Evolutionary conservation across 2,797 vertebrate species (phyloP).

Genomic region (Kryptolebias ocellatus): DNA sequence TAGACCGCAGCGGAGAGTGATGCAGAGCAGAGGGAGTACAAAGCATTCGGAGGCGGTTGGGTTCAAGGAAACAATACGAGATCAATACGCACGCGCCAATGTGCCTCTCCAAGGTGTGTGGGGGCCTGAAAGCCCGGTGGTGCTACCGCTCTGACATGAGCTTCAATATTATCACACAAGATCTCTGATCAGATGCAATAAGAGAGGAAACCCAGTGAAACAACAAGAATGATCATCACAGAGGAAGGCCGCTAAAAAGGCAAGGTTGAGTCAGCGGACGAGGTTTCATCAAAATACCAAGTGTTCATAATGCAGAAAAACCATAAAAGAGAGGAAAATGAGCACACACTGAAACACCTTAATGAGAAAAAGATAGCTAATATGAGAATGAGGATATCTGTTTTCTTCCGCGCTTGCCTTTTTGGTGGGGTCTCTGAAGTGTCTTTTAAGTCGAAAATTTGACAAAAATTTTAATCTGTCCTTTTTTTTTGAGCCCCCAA

Average conservation of each 20-base stretch:
- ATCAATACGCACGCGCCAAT: slow-evolving; percentile 74
- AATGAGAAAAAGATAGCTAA: no score
- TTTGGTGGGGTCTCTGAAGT: no score
- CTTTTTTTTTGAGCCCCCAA: no score
- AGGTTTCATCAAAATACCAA: slow-evolving; percentile 50
- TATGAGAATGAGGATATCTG: no score
- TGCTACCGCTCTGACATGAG: slow-evolving; percentile 63
- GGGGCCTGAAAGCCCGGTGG: slow-evolving; percentile 63
- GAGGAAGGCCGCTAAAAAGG: slow-evolving; percentile 50
- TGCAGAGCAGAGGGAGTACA: slow-evolving; percentile 48
- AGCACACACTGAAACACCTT: no score
- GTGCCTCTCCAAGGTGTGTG: slow-evolving; percentile 69
- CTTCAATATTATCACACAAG: slow-evolving; percentile 73
- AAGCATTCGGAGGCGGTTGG: slow-evolving; percentile 53
- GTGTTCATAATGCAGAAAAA: background rate
- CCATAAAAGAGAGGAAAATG: no score
- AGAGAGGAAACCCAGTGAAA: slow-evolving; percentile 65
- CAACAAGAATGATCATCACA: slow-evolving; percentile 47
- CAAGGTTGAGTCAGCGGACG: slow-evolving; percentile 12
- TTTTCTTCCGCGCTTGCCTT: no score
- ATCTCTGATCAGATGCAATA: slow-evolving; percentile 71
- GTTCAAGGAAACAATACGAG: slow-evolving; percentile 76
- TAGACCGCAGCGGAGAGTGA: slow-evolving; percentile 40
- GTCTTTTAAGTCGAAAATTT: no score
- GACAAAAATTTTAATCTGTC: no score